Percentiles rank a stretch among this genome's conserved stretches.
Conservation (phyloP, 2,797 vertebrate genomes). For the Paguma larvata region DNA sequence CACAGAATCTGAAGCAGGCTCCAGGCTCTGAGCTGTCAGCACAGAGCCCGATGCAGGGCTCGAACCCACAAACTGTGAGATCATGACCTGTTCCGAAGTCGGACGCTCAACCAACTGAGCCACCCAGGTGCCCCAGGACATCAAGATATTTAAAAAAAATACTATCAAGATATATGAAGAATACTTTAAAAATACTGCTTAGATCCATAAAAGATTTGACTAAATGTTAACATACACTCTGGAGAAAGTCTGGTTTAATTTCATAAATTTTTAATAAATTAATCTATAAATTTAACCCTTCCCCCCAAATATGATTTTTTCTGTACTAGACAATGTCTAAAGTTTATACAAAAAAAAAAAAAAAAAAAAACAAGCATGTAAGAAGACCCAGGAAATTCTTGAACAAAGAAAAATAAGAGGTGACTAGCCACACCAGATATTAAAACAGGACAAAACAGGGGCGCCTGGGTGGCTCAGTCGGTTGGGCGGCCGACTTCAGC, state of each 20-base stretch:
- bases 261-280: not conserved
- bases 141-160: not conserved
- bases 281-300: not conserved
- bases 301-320: not conserved
- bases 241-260: not conserved
- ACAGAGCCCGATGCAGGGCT: no score
- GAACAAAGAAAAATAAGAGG: not conserved
- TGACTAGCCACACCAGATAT: not conserved
- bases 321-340: not conserved
- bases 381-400: not conserved
- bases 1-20: no score
- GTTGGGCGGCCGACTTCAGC: no score
- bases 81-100: no score
- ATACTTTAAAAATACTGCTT: not conserved
- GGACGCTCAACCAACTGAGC: no score
- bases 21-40: no score
- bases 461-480: no score
- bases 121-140: not conserved
- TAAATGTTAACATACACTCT: not conserved
- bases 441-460: not conserved
- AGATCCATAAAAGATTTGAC: not conserved
- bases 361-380: conserved; percentile 28
- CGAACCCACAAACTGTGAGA: no score
- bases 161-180: not conserved
- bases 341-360: conserved; percentile 34